A percentile compares a stretch with the other conserved stretches of the same genome.
Conservation (phyloP, 1,140 invertebrate species). For the Helicoverpa armigera region DNA sequence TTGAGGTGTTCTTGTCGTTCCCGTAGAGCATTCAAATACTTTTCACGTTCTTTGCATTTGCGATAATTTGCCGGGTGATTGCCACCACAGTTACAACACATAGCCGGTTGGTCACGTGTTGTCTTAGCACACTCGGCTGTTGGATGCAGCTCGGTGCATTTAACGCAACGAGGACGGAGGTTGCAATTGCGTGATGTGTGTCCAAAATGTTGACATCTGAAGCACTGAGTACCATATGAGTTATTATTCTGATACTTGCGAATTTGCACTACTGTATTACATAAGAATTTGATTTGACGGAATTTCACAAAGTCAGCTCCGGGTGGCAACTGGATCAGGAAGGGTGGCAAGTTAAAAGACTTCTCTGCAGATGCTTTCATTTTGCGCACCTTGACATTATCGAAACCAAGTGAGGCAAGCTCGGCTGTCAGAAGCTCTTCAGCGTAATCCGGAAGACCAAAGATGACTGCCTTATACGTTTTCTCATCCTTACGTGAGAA, state of each 20-base stretch:
- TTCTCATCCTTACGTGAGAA: slow-evolving; percentile 12
- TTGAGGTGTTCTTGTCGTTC: slow-evolving; percentile 9
- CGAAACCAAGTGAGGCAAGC: not conserved
- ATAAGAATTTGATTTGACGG: slow-evolving; percentile 7
- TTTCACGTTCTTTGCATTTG: slow-evolving; percentile 14
- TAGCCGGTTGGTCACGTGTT: not conserved
- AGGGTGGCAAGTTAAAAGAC: not conserved
- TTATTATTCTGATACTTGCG: slow-evolving; percentile 5
- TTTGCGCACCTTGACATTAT: slow-evolving; percentile 1
- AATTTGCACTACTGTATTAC: slow-evolving; percentile 17
- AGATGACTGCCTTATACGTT: slow-evolving; percentile 16
- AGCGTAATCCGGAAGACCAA: not conserved
- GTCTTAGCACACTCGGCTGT: slow-evolving; percentile 9
- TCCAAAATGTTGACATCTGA: slow-evolving; percentile 13
- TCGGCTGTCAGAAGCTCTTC: not conserved
- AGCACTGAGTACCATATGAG: slow-evolving; percentile 3
- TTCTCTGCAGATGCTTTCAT: slow-evolving; percentile 12
- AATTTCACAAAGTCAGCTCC: not conserved
- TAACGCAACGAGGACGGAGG: not conserved
- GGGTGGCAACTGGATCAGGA: slow-evolving; percentile 13
- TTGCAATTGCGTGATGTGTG: slow-evolving; percentile 21
- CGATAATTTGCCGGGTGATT: slow-evolving; percentile 20
- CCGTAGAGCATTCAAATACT: not conserved
- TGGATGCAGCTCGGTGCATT: not conserved
- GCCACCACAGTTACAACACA: slow-evolving; percentile 26